Percentiles rank a stretch among this genome's conserved stretches.
phyloP scores from a whole-genome alignment of 2,797 vertebrate genomes.

The Adrianichthys oophorus region DNA sequence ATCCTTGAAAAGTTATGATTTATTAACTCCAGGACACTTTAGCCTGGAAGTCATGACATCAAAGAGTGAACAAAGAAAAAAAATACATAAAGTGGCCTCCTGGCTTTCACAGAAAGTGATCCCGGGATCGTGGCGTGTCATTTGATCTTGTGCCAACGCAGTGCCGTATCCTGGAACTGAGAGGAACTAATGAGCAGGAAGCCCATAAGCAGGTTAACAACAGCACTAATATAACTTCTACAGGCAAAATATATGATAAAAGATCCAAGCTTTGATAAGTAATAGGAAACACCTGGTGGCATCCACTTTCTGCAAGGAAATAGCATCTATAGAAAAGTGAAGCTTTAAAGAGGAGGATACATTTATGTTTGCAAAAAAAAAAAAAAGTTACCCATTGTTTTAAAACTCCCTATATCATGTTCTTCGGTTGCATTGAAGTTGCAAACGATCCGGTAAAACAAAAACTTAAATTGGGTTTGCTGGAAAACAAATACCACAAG shows the following conservation, averaged over 20 bases:
- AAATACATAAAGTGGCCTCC: slow-evolving; percentile 33
- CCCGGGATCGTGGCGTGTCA: slow-evolving; percentile 17
- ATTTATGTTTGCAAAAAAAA: too few species aligned
- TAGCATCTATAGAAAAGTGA: too few species aligned
- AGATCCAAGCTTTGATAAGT: slow-evolving; percentile 41
- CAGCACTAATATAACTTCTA: slow-evolving; percentile 41
- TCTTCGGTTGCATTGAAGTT: neutral
- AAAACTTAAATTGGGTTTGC: slow-evolving; percentile 48
- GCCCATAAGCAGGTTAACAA: slow-evolving; percentile 50
- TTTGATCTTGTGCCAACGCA: slow-evolving; percentile 50
- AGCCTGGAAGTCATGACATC: slow-evolving; percentile 40
- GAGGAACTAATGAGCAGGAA: slow-evolving; percentile 18
- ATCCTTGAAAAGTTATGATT: slow-evolving; percentile 34
- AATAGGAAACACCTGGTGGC: slow-evolving; percentile 54
- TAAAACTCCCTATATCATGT: neutral
- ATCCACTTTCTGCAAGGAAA: slow-evolving; percentile 43
- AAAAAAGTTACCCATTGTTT: too few species aligned
- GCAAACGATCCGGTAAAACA: slow-evolving; percentile 12
- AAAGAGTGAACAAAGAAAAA: slow-evolving; percentile 46
- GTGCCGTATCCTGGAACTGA: slow-evolving; percentile 12
- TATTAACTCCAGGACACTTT: slow-evolving; percentile 36
- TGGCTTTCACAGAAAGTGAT: slow-evolving; percentile 43
- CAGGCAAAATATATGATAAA: slow-evolving; percentile 46
- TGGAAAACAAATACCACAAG: slow-evolving; percentile 54
- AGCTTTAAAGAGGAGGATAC: too few species aligned